These are phyloP conservation scores for Progne subis DNA, from an alignment of 2,113 vertebrate genomes.

Conservation along the genomic window DNA sequence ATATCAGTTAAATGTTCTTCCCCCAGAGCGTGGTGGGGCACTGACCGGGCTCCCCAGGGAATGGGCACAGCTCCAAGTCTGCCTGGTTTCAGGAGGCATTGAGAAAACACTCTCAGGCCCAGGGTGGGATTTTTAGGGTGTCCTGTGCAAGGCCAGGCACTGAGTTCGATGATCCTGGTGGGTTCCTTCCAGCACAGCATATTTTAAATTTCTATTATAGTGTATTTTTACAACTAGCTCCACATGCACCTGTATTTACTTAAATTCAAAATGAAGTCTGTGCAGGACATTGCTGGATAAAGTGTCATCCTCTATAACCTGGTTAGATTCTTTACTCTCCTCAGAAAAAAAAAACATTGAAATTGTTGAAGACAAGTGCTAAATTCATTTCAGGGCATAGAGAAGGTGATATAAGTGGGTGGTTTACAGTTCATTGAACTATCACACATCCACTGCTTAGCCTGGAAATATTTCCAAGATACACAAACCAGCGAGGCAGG, in stretches of 20 bases:
- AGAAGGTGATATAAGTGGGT: background rate
- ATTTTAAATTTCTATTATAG: background rate
- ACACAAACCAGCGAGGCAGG: background rate
- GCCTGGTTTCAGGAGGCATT: background rate
- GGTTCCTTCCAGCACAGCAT: background rate
- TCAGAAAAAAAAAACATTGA: background rate
- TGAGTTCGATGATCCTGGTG: background rate
- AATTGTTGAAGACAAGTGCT: background rate
- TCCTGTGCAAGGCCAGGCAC: background rate
- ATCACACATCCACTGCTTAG: background rate
- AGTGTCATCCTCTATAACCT: background rate
- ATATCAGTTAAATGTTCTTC: background rate
- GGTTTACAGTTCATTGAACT: background rate
- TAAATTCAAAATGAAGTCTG: background rate
- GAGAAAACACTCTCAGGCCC: background rate
- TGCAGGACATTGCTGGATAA: background rate
- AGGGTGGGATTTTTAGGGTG: background rate
- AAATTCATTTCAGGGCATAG: background rate
- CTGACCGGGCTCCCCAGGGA: rapidly evolving
- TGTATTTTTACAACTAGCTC: background rate
- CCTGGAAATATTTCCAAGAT: background rate
- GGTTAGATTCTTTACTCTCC: background rate
- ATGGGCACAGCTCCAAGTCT: background rate
- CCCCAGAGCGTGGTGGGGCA: rapidly evolving
- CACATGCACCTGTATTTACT: background rate